phyloP scores from a whole-genome alignment of 2,113 vertebrate species.

The Steatornis caripensis region DNA sequence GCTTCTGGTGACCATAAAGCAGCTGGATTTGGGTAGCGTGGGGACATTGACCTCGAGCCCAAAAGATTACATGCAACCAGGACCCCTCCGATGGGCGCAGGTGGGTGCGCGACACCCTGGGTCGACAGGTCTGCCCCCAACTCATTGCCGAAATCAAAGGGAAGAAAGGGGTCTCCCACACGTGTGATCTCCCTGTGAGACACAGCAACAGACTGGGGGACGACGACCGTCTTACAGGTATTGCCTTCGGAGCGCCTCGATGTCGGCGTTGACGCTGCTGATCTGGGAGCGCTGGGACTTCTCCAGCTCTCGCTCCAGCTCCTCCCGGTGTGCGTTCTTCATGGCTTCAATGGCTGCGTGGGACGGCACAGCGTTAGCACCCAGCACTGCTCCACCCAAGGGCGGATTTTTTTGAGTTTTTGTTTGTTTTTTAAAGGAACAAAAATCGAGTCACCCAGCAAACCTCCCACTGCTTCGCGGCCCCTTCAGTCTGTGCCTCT shows the following conservation, averaged over 20 bases:
- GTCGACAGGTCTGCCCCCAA: not conserved
- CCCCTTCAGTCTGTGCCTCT: not conserved
- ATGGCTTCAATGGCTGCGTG: conserved; percentile 93
- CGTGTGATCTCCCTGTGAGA: rapidly evolving
- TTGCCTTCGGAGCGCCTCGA: conserved; percentile 87
- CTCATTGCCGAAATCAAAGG: not conserved
- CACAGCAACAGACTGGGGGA: not conserved
- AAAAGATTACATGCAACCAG: not conserved
- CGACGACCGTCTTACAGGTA: conserved; percentile 75
- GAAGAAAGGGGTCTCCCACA: not conserved
- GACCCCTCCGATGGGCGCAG: not conserved
- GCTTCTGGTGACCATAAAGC: not conserved
- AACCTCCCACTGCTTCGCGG: not conserved
- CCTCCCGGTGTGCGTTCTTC: conserved; percentile 97
- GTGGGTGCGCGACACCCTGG: rapidly evolving
- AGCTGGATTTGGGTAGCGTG: not conserved
- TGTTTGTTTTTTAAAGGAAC: not conserved
- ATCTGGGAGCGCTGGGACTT: conserved; percentile 92
- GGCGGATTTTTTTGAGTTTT: rapidly evolving
- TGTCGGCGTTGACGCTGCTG: conserved; percentile 88
- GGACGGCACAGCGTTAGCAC: not conserved
- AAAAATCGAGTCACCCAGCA: rapidly evolving
- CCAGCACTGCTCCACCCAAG: not conserved
- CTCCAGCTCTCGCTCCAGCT: conserved; percentile 85
- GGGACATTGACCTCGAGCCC: not conserved